Evolutionary conservation across 2,113 vertebrate genomes (phyloP), one percentile per base, ranked within the genome.

Genomic region (Corythornis madagascariensis): DNA sequence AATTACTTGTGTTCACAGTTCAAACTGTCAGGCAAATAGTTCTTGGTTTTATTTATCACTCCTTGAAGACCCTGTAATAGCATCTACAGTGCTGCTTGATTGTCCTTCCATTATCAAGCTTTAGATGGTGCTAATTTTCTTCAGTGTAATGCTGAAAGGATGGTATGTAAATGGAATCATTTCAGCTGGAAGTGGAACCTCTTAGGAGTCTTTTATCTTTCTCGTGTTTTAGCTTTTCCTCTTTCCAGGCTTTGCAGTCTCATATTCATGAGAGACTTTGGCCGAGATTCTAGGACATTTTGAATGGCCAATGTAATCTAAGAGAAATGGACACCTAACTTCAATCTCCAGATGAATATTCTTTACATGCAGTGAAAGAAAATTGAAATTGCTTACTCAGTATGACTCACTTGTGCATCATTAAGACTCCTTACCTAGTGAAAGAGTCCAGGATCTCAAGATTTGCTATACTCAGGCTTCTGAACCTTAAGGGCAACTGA

Each of bases 71-170:
- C 85, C 74, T 86, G 76, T 89, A 93, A 93, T 53, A 89, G 55
- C 73, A 92, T 70, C 70, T 83, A 93, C 59, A 50, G 61, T 55
- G 42, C 56, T 53, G 25, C 28, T 69, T 75, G 89, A 90, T 82
- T 84, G 69, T 91, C 86, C 86, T 82, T 93, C 89, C 91, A 87
- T 75, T 96, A 77, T 94, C 88, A 82, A 90, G 77, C 69, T 95
- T 94, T 96, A 81, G 78, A 65, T 57, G 40, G 77, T 94, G 80
- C 48, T 96, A 92, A 96, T 97, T 96, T 96, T 93, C 81, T 90
- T 79, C 89, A 95, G 85, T 78, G 67, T 75, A 83, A 88, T 78
- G 87, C 63, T 90, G 91, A 90, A 92, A 95, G 88, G 63, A 71
- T 38, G 24, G 29, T 28, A 76, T 84, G 52, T 75, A 94, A 86